These are phyloP conservation scores for Cheilosia soror DNA, from an alignment of 2,888 invertebrate genomes.

Conservation along the genomic window DNA sequence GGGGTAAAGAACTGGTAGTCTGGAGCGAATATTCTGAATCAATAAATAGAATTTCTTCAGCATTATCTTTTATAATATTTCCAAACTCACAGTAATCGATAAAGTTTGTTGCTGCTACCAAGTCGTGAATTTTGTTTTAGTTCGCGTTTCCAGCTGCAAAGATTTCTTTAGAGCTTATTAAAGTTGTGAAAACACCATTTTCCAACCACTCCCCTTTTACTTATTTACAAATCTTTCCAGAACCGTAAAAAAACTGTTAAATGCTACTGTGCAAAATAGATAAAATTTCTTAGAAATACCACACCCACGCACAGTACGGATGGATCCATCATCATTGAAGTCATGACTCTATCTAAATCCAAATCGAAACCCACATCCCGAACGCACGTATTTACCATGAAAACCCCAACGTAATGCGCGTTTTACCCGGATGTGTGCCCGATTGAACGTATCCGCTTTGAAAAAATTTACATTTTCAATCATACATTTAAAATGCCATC, in stretches of 20 bases:
- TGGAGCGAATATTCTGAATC: too few relatives aligned
- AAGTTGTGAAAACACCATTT: too few relatives aligned
- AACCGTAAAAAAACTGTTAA: background rate
- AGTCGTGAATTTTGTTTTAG: background rate
- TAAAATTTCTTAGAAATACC: background rate
- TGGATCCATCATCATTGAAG: conserved; percentile 15
- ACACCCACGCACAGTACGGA: background rate
- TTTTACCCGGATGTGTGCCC: conserved; percentile 50
- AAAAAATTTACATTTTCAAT: conserved; percentile 70
- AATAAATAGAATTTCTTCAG: too few relatives aligned
- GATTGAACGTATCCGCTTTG: conserved; percentile 56
- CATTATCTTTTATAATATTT: too few relatives aligned
- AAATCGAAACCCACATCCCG: background rate
- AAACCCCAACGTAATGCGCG: conserved; percentile 1
- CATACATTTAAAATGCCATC: conserved; percentile 68
- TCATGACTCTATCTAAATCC: conserved; percentile 10
- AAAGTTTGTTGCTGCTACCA: too few relatives aligned
- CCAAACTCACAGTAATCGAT: too few relatives aligned
- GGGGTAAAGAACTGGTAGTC: too few relatives aligned
- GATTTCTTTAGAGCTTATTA: too few relatives aligned
- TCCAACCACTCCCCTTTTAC: too few relatives aligned
- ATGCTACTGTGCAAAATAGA: background rate
- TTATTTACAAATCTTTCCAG: too few relatives aligned
- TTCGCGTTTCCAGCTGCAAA: background rate
- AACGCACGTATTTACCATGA: conserved; percentile 41